Evolutionary conservation across 1,140 invertebrate species (phyloP), one percentile per base, ranked within the genome.

Genomic region (Drosophila mojavensis): DNA sequence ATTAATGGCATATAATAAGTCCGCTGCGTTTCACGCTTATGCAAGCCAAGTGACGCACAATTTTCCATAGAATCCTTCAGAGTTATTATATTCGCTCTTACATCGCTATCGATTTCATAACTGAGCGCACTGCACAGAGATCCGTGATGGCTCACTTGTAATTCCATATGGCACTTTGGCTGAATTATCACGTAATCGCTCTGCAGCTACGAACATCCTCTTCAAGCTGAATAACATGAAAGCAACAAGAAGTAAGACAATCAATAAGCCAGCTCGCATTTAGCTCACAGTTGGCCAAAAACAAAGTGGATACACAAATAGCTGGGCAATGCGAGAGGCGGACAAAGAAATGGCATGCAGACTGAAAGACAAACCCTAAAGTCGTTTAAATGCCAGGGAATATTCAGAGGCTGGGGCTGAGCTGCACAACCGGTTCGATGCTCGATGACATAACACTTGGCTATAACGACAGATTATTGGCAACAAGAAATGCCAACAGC

Each of bases 391-490:
- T 79, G 72, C n/a, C 79, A 79, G 82, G 79, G 82, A 70, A 88
- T 88, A 71, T 72, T 54, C 62, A 69, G 59, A 59, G 47, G 51
- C 60, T 60, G 20, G 33, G 53, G 47, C 45, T 73, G 36, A 60
- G 47, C 45, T 73, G 69, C 76, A 56, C 28, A 81, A 86, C 83
- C 83, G 83, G 83, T 86, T 69, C 76, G 60, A 65, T 69, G 56
- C 33, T 47, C 65, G 71, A 85, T 86, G 83, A 86, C 79, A 88
- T 86, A 86, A 86, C 83, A 82, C 69, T 64, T 76, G 83, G 69
- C 73, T 88, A 68, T 72, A 88, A 56, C 69, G 76, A 79, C 76
- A 79, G 67, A 82, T 86, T 88, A 88, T 83, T 82, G 83, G 67
- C 79, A 79, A 81, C 59, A 63, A 58, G 17, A 61, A 60, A 63